Percentiles rank a stretch among this genome's conserved stretches.
Evolutionary conservation across 2,797 vertebrate genomes (phyloP).

Genomic region (Sylvilagus floridanus): DNA sequence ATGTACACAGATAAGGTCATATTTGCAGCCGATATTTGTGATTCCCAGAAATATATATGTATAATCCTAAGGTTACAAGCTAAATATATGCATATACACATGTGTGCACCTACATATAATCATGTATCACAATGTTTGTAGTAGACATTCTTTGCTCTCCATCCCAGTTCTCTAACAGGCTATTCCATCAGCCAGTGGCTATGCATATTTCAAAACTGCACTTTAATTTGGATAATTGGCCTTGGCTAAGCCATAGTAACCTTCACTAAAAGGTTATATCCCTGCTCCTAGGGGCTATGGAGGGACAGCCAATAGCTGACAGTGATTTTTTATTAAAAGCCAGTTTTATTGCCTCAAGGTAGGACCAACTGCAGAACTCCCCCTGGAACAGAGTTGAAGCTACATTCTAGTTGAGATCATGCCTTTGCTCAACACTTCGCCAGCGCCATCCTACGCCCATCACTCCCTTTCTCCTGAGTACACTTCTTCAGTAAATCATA

Average conservation of each 20-base stretch:
- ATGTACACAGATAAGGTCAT: neutral
- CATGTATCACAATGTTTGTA: neutral
- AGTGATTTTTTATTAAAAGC: neutral
- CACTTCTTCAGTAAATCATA: neutral
- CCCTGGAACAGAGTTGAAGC: neutral
- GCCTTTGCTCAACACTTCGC: neutral
- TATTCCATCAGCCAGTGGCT: neutral
- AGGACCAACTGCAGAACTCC: neutral
- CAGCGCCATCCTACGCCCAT: neutral
- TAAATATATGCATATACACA: neutral
- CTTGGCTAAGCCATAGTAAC: neutral
- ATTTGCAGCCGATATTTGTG: neutral
- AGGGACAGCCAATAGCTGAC: neutral
- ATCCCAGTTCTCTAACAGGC: neutral
- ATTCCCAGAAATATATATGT: slow-evolving; percentile 10
- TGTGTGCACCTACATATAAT: neutral
- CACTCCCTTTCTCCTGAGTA: neutral
- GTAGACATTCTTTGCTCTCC: neutral
- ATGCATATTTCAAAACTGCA: neutral
- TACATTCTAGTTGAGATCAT: neutral
- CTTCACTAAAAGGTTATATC: neutral
- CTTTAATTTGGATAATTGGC: neutral
- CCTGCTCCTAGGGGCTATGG: neutral
- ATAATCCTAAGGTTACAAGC: neutral
- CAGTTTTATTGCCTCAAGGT: neutral